Conservation (phyloP, 2,888 invertebrate genomes). For the Sarcophaga subvicina region DNA sequence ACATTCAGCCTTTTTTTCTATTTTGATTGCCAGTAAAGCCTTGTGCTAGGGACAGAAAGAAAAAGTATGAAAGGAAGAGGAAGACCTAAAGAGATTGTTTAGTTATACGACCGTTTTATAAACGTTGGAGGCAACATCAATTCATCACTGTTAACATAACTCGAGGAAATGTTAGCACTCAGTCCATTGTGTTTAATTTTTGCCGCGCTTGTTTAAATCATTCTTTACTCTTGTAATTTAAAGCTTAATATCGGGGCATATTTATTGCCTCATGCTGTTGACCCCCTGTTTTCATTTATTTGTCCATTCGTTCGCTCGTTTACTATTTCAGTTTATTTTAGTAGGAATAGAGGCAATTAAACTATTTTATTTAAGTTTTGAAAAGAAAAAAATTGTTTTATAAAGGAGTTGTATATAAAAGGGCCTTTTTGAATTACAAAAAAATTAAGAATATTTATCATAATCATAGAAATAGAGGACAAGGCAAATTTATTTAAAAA, state of each 20-base stretch:
- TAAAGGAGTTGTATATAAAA: background rate
- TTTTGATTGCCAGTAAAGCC: background rate
- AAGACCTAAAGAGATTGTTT: background rate
- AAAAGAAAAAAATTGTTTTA: background rate
- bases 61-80: background rate
- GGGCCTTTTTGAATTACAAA: background rate
- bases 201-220: conserved; percentile 55
- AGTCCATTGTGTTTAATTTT: conserved; percentile 51
- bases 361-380: background rate
- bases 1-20: background rate
- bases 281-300: background rate
- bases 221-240: conserved; percentile 30
- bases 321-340: background rate
- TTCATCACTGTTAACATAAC: conserved; percentile 63
- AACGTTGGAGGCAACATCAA: conserved; percentile 42
- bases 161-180: conserved; percentile 60
- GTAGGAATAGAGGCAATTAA: background rate
- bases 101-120: background rate
- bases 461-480: too few relatives aligned
- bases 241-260: background rate
- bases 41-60: background rate
- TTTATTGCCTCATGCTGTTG: background rate
- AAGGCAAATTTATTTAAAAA: too few relatives aligned
- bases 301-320: too few relatives aligned
- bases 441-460: too few relatives aligned